Evolutionary conservation across 2,888 invertebrate genomes (phyloP).

Genomic region (Micropterix aruncella): DNA sequence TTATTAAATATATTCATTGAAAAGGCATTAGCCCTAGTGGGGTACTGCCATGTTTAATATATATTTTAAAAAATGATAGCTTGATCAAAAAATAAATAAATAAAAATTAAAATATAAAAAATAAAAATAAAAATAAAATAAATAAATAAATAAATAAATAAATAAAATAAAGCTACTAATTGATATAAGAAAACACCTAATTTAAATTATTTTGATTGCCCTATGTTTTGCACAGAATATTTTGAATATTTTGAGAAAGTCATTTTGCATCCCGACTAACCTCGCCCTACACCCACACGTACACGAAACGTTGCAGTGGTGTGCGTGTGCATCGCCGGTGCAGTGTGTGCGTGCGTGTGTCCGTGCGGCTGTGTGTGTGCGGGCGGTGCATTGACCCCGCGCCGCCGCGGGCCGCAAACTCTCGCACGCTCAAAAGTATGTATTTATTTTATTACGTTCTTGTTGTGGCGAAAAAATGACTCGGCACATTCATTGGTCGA

Average conservation of each 20-base stretch:
- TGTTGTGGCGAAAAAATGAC: not conserved
- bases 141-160: too few species aligned
- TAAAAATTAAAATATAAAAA: too few species aligned
- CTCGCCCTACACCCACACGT: not conserved
- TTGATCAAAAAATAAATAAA: too few species aligned
- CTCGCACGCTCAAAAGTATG: not conserved
- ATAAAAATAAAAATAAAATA: too few species aligned
- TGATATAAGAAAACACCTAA: too few species aligned
- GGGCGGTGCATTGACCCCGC: not conserved
- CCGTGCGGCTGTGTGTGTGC: not conserved
- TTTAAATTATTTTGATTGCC: too few species aligned
- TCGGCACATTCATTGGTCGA: not conserved
- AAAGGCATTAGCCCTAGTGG: too few species aligned
- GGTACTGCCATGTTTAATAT: too few species aligned
- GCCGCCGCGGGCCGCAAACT: not conserved
- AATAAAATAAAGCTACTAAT: too few species aligned
- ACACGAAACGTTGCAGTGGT: not conserved
- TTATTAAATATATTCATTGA: too few species aligned
- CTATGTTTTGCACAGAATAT: too few species aligned
- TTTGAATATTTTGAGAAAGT: not conserved
- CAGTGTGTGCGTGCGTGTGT: not conserved
- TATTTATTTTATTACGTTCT: not conserved
- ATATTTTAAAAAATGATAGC: too few species aligned
- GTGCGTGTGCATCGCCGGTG: not conserved
- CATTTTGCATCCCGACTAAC: not conserved